A percentile compares a stretch with the other conserved stretches of the same genome.
Evolutionary conservation across 1,140 invertebrate species (phyloP).

Genomic region (Drosophila bifasciata): DNA sequence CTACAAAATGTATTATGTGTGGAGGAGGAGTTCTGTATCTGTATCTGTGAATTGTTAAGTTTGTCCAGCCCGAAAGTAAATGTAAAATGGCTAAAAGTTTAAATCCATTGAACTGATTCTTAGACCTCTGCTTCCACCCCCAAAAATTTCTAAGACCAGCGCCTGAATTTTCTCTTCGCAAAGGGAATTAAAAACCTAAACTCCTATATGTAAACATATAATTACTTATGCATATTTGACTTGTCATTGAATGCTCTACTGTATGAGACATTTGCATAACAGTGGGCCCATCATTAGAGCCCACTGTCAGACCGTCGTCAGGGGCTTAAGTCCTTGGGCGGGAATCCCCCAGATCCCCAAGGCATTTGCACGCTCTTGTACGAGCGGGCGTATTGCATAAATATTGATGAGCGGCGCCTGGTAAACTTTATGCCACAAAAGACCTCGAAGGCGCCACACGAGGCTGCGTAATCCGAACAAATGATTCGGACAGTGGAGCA

Average conservation of each 20-base stretch:
- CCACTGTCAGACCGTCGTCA: constrained; percentile 70
- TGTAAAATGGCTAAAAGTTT: not conserved
- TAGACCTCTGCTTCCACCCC: not conserved
- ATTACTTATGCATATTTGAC: constrained; percentile 48
- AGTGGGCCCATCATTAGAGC: constrained; percentile 69
- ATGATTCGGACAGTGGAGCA: constrained; percentile 57
- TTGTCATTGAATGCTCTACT: constrained; percentile 38
- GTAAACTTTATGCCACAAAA: constrained; percentile 42
- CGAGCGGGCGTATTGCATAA: constrained; percentile 53
- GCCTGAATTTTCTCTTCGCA: too few species aligned
- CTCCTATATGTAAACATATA: constrained; percentile 41
- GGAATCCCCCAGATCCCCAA: constrained; percentile 52
- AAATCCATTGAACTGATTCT: constrained; percentile 1
- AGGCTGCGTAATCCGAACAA: constrained; percentile 33
- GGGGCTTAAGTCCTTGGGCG: constrained; percentile 55
- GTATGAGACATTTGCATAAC: constrained; percentile 71
- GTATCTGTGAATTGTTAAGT: constrained; percentile 39
- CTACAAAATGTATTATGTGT: constrained; percentile 11
- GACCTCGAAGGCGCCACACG: constrained; percentile 40
- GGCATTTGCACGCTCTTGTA: constrained; percentile 75
- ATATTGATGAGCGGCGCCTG: constrained; percentile 70
- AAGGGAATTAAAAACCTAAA: constrained; percentile 35
- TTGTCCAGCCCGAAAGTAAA: constrained; percentile 7
- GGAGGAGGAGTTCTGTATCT: too few species aligned
- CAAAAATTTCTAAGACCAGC: not conserved